Percentiles rank a stretch among this genome's conserved stretches.
phyloP scores from a whole-genome alignment of 2,113 vertebrate species.

The Arizona elegans region DNA sequence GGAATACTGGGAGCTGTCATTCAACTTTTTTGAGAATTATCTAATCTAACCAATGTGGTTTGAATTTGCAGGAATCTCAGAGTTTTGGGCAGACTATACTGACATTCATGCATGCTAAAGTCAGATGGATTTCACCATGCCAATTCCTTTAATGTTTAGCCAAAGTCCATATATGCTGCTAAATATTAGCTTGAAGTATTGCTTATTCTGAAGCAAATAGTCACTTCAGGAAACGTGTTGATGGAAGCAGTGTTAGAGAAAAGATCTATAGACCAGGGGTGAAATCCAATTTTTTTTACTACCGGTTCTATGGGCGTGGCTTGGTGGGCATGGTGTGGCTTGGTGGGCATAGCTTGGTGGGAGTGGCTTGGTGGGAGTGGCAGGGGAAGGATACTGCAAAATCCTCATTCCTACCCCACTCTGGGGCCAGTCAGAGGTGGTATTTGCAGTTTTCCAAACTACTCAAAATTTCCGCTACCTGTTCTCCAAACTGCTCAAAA shows the following conservation, averaged over 20 bases:
- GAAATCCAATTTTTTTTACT: no score
- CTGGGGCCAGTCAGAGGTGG: no score
- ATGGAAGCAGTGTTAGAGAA: neutral
- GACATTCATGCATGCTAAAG: neutral
- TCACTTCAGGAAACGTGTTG: neutral
- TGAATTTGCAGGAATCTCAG: neutral
- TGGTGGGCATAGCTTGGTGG: no score
- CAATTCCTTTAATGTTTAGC: neutral
- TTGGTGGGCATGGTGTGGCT: no score
- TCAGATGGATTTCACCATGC: neutral
- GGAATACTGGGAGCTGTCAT: neutral
- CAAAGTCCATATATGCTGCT: neutral
- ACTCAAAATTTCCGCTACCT: no score
- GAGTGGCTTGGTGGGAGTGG: no score
- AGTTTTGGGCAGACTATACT: neutral
- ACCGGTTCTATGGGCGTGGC: no score
- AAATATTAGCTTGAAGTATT: neutral
- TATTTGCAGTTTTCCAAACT: no score
- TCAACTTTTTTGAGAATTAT: neutral
- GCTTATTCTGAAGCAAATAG: neutral
- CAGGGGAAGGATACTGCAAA: no score
- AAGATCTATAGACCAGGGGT: no score
- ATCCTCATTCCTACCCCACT: no score
- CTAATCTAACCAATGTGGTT: neutral
- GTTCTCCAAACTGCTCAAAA: no score